phyloP scores from a whole-genome alignment of 2,888 invertebrate genomes.

The Tinea pellionella region DNA sequence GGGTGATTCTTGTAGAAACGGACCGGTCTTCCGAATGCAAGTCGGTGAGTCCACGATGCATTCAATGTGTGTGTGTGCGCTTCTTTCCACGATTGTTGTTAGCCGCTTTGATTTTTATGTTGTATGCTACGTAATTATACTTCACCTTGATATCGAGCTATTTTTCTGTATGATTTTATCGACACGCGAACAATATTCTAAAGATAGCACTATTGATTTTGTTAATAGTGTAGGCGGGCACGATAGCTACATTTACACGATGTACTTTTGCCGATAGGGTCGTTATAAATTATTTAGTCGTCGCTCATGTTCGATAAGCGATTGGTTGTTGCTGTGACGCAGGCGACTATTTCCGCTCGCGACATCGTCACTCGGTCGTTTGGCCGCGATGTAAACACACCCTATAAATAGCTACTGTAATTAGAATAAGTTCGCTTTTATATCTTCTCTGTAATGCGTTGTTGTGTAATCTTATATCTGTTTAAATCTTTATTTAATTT shows the following conservation, averaged over 20 bases:
- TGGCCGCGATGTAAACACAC: conserved; percentile 32
- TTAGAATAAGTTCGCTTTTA: conserved; percentile 18
- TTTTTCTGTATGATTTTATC: background rate
- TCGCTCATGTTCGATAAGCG: background rate
- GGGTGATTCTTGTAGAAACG: conserved; percentile 62
- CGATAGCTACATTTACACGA: background rate
- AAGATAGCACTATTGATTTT: conserved; percentile 8
- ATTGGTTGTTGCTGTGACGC: conserved; percentile 5
- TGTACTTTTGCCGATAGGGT: background rate
- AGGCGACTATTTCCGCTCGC: conserved; percentile 8
- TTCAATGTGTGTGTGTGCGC: background rate
- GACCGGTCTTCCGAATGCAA: conserved; percentile 58
- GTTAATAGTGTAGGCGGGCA: background rate
- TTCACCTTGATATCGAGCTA: background rate
- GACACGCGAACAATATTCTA: background rate
- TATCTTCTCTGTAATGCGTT: conserved; percentile 18
- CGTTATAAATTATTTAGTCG: background rate
- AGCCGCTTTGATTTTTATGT: background rate
- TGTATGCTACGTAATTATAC: background rate
- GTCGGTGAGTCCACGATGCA: conserved; percentile 45
- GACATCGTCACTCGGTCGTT: background rate
- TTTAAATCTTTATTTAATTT: background rate
- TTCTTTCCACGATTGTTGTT: background rate
- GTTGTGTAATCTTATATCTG: background rate
- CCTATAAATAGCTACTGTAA: conserved; percentile 36